A percentile compares a stretch with the other conserved stretches of the same genome.
These are phyloP conservation scores for Hyphantria cunea DNA, from an alignment of 1,140 invertebrate species.

Conservation along the genomic window DNA sequence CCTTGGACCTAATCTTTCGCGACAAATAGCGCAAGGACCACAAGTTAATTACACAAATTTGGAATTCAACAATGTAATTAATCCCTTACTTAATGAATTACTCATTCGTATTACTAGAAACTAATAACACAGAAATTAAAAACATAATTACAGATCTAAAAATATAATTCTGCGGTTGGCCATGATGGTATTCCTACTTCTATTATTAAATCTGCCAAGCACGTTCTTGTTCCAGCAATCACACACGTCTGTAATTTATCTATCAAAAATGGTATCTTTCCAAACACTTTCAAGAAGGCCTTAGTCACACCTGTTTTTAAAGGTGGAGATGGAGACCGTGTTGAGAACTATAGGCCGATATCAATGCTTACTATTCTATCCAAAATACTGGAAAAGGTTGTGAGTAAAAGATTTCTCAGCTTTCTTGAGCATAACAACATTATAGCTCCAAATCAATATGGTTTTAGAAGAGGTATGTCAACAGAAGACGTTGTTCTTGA, in stretches of 20 bases:
- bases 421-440: background rate
- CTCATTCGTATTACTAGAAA: constrained; percentile 26
- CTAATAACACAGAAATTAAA: constrained; percentile 9
- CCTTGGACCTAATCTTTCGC: no score
- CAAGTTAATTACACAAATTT: background rate
- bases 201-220: constrained; percentile 15
- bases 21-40: background rate
- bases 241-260: constrained; percentile 21
- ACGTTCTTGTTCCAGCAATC: constrained; percentile 5
- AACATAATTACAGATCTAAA: no score
- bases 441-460: background rate
- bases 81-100: background rate
- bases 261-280: constrained; percentile 18
- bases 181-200: constrained; percentile 16
- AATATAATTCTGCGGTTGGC: constrained; percentile 15
- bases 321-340: constrained; percentile 13
- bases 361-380: constrained; percentile 17
- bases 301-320: constrained; percentile 27
- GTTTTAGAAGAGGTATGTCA: constrained; percentile 9
- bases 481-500: constrained; percentile 16
- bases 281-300: constrained; percentile 15
- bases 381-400: background rate
- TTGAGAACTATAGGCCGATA: constrained; percentile 31
- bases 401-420: background rate
- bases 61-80: background rate